These are phyloP conservation scores for Microtus pennsylvanicus DNA, from an alignment of 2,113 vertebrate species.

Conservation along the genomic window DNA sequence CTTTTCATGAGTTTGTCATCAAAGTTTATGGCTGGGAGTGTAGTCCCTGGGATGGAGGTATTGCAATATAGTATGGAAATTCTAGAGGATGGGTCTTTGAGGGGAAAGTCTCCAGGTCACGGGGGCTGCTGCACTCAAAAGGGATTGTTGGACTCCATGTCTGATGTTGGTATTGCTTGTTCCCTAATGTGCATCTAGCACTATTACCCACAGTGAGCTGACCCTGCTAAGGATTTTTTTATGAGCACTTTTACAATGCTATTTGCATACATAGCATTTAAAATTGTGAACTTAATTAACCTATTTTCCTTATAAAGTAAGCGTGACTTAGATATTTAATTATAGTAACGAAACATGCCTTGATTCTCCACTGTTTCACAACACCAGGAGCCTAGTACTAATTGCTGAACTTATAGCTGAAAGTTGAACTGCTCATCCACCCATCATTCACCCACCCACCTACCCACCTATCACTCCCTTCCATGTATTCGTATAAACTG, in stretches of 20 bases:
- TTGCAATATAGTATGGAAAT: background rate
- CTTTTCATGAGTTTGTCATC: background rate
- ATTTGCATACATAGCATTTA: background rate
- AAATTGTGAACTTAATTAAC: background rate
- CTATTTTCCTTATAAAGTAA: background rate
- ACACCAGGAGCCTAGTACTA: background rate
- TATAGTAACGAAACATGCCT: background rate
- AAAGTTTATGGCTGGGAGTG: background rate
- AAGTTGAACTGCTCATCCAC: background rate
- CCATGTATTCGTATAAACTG: background rate
- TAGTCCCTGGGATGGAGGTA: background rate
- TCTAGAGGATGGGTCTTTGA: background rate
- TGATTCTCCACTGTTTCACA: background rate
- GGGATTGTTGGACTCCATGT: background rate
- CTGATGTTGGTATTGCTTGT: background rate
- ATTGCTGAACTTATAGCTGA: background rate
- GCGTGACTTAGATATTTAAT: background rate
- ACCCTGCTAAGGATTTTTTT: background rate
- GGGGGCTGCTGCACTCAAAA: background rate
- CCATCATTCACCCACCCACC: background rate
- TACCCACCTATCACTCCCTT: background rate
- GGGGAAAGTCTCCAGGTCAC: background rate
- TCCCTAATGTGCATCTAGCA: background rate
- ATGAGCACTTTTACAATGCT: background rate
- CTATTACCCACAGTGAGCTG: background rate